A percentile compares a stretch with the other conserved stretches of the same genome.
These are phyloP conservation scores for Montipora foliosa DNA, from an alignment of 64 coral and sea anemone species.

Conservation along the genomic window DNA sequence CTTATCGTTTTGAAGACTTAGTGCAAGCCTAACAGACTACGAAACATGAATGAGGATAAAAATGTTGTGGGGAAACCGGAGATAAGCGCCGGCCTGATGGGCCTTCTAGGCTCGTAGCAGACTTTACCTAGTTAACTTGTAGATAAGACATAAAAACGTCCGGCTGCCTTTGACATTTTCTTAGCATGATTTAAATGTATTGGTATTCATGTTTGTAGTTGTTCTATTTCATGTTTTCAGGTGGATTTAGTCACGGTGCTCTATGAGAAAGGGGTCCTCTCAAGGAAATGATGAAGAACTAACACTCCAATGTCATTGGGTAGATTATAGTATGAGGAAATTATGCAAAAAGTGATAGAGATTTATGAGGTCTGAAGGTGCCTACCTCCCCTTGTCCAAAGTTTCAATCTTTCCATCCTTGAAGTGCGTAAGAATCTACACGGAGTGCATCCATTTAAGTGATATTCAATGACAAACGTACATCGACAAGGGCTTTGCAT, in stretches of 20 bases:
- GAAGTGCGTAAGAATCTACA: background rate
- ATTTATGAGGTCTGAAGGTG: background rate
- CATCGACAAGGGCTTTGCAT: too few relatives aligned
- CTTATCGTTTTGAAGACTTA: background rate
- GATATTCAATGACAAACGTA: background rate
- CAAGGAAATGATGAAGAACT: conserved; percentile 45
- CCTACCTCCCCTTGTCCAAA: background rate
- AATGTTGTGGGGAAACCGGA: background rate
- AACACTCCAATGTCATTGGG: background rate
- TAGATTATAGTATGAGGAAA: background rate
- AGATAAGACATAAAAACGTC: too few relatives aligned
- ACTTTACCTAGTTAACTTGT: too few relatives aligned
- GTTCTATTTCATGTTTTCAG: conserved; percentile 53
- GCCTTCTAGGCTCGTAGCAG: too few relatives aligned
- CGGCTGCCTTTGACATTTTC: too few relatives aligned
- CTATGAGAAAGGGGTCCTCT: conserved; percentile 91
- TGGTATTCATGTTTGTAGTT: background rate
- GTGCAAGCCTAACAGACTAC: background rate
- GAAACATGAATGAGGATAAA: background rate
- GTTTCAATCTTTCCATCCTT: background rate
- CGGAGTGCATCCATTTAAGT: background rate
- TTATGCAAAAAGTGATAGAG: background rate
- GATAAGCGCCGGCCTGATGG: too few relatives aligned
- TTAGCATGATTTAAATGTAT: too few relatives aligned
- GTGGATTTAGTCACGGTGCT: conserved; percentile 90